Conservation (phyloP, 2,797 vertebrate genomes). For the Acridotheres tristis region DNA sequence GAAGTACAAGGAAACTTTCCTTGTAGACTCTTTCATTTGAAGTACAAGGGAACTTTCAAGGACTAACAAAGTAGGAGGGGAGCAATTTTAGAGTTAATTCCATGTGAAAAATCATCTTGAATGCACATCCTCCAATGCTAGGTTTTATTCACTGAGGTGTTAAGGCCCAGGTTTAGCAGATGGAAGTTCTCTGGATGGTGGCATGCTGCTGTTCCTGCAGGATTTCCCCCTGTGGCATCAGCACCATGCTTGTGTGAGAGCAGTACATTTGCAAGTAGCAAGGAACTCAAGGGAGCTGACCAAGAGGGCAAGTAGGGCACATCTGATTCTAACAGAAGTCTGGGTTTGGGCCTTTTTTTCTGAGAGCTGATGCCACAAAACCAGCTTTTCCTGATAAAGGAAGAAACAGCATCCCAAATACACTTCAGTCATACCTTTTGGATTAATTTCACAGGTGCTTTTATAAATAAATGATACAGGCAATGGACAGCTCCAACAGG, state of each 20-base stretch:
- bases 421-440: not conserved
- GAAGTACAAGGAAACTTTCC: not conserved
- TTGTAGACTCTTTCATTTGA: not conserved
- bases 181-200: not conserved
- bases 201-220: not conserved
- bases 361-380: not conserved
- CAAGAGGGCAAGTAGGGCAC: not conserved
- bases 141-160: not conserved
- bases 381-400: not conserved
- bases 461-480: not conserved
- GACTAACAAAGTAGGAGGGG: not conserved
- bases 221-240: not conserved
- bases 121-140: not conserved
- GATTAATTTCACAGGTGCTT: not conserved
- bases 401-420: not conserved
- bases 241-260: not conserved
- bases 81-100: not conserved
- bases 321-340: not conserved
- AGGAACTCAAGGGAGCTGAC: not conserved
- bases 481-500: not conserved
- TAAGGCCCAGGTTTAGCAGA: not conserved
- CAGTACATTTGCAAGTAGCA: not conserved
- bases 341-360: not conserved
- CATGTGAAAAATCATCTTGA: not conserved
- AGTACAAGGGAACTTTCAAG: not conserved